These are phyloP conservation scores for Oryzias sinensis DNA, from an alignment of 2,797 vertebrate genomes.

Conservation along the genomic window DNA sequence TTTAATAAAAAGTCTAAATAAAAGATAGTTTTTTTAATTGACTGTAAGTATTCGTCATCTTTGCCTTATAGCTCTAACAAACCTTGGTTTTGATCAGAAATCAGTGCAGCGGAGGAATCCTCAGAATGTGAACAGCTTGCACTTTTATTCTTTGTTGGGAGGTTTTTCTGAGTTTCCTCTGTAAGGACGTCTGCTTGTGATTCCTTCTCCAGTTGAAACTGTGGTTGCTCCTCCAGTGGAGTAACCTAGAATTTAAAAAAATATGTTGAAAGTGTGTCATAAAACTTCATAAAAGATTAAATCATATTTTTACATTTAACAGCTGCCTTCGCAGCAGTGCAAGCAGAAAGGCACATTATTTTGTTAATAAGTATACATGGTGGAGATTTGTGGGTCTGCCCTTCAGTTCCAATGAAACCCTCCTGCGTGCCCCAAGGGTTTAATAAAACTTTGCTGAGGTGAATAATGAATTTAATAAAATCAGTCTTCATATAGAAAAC, in stretches of 20 bases:
- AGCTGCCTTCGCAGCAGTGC: constrained; percentile 48
- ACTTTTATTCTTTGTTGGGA: constrained; percentile 43
- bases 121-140: constrained; percentile 34
- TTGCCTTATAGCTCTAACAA: constrained; percentile 55
- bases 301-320: constrained; percentile 58
- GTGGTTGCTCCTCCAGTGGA: constrained; percentile 85
- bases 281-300: constrained; percentile 68
- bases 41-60: constrained; percentile 10
- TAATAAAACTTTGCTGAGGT: constrained; percentile 79
- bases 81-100: constrained; percentile 84
- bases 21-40: constrained; percentile 1
- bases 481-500: constrained; percentile 69
- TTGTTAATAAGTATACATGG: constrained; percentile 68
- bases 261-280: too few relatives aligned
- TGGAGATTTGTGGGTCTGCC: constrained; percentile 65
- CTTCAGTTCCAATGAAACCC: constrained; percentile 61
- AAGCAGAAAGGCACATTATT: constrained; percentile 61
- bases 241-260: constrained; percentile 81
- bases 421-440: constrained; percentile 71
- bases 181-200: constrained; percentile 55
- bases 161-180: constrained; percentile 76
- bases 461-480: constrained; percentile 79
- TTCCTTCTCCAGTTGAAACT: constrained; percentile 67
- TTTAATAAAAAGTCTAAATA: background rate
- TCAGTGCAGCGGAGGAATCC: constrained; percentile 33